A percentile compares a stretch with the other conserved stretches of the same genome.
phyloP scores from a whole-genome alignment of 2,113 vertebrate genomes.

The Actinemys pallida region DNA sequence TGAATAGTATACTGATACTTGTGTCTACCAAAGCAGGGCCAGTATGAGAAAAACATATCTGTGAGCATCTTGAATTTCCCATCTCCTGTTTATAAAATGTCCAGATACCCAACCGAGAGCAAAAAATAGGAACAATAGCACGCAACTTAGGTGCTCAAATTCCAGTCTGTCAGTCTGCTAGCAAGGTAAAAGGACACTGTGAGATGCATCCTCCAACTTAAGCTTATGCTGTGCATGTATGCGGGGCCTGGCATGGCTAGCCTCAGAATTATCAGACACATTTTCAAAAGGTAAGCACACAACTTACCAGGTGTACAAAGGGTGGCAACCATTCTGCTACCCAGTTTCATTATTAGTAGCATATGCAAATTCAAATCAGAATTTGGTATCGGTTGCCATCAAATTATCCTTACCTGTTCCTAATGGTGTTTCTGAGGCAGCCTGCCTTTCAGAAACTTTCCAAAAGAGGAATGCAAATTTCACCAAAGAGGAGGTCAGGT shows the following conservation, averaged over 20 bases:
- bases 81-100: conserved; percentile 65
- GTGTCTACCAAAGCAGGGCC: conserved; percentile 10
- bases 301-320: rapidly evolving
- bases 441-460: conserved; percentile 29
- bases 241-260: not conserved
- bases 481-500: not conserved
- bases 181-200: not conserved
- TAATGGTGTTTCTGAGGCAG: not conserved
- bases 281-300: not conserved
- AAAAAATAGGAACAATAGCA: conserved; percentile 51
- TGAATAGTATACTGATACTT: conserved; percentile 15
- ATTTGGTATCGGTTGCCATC: not conserved
- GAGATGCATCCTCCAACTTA: not conserved
- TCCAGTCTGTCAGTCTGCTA: not conserved
- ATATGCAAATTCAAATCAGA: not conserved
- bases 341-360: not conserved
- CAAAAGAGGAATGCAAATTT: conserved; percentile 22
- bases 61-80: conserved; percentile 12
- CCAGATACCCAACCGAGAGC: conserved; percentile 50
- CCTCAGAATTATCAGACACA: not conserved
- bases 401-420: not conserved
- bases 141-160: not conserved
- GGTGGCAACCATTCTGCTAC: not conserved
- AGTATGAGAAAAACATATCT: not conserved
- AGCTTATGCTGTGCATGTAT: not conserved